A percentile compares a stretch with the other conserved stretches of the same genome.
Conservation (phyloP, 1,140 invertebrate species). For the Monochamus saltuarius region DNA sequence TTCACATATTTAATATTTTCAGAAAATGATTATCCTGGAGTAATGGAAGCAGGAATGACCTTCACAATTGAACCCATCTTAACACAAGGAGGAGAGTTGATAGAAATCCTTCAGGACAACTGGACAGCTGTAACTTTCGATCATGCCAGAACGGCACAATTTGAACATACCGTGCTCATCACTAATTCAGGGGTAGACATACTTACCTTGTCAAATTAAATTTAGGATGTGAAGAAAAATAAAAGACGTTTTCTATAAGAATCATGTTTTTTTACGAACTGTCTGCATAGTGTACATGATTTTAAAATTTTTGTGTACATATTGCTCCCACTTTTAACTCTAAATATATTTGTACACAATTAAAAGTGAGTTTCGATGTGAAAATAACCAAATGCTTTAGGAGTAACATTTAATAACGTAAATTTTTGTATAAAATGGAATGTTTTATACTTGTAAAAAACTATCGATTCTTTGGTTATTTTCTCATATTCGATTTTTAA, state of each 20-base stretch:
- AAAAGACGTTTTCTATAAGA: conserved; percentile 1
- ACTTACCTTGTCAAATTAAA: conserved; percentile 57
- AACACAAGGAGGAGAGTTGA: conserved; percentile 67
- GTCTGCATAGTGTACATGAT: conserved; percentile 40
- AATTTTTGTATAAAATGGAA: conserved; percentile 46
- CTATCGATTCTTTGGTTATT: conserved; percentile 40
- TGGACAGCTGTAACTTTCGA: conserved; percentile 87
- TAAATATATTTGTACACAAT: conserved; percentile 38
- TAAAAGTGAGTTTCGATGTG: conserved; percentile 35
- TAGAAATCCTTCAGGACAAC: conserved; percentile 76
- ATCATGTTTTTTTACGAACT: conserved; percentile 17
- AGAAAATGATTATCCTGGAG: conserved; percentile 71
- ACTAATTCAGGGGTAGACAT: conserved; percentile 72
- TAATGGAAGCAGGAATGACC: conserved; percentile 85
- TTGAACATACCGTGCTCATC: conserved; percentile 89
- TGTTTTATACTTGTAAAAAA: conserved; percentile 42
- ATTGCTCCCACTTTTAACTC: conserved; percentile 43
- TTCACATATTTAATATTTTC: conserved; percentile 29
- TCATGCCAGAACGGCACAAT: conserved; percentile 79
- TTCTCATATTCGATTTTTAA: conserved; percentile 37
- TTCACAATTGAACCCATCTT: conserved; percentile 95
- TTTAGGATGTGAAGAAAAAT: conserved; percentile 1
- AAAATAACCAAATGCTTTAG: conserved; percentile 42
- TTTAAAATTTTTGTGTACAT: conserved; percentile 46
- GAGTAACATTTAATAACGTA: conserved; percentile 9